phyloP scores from a whole-genome alignment of 2,113 vertebrate genomes.

The Petromus typicus region DNA sequence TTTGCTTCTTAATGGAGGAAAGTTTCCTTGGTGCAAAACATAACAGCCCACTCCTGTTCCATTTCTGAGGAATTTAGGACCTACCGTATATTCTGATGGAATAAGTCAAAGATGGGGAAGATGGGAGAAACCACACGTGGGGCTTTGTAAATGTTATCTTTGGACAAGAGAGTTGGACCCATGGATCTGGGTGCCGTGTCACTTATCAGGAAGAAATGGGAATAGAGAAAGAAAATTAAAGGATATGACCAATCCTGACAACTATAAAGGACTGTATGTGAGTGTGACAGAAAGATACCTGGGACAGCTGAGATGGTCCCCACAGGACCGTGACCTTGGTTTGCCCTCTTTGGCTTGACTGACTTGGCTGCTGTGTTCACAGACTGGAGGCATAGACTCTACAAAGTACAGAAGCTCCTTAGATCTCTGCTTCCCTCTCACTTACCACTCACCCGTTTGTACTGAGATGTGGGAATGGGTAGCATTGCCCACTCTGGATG shows the following conservation, averaged over 20 bases:
- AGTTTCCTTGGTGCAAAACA: neutral
- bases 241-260: neutral
- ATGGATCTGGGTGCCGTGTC: neutral
- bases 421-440: neutral
- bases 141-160: neutral
- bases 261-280: neutral
- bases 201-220: slow-evolving; percentile 10
- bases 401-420: neutral
- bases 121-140: neutral
- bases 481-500: neutral
- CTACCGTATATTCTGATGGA: neutral
- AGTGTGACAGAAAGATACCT: neutral
- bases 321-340: slow-evolving; percentile 23
- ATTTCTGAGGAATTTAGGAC: slow-evolving; percentile 10
- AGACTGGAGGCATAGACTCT: slow-evolving; percentile 36
- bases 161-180: slow-evolving; percentile 26
- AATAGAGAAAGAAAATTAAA: slow-evolving; percentile 40
- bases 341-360: slow-evolving; percentile 3
- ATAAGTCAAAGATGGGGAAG: slow-evolving; percentile 30
- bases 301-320: slow-evolving; percentile 20
- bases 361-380: slow-evolving; percentile 11
- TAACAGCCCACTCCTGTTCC: neutral
- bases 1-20: neutral
- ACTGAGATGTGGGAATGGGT: neutral
- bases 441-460: neutral